Base-by-base conservation (phyloP, 2,113 vertebrate species). In the Micronycteris hirsuta region DNA sequence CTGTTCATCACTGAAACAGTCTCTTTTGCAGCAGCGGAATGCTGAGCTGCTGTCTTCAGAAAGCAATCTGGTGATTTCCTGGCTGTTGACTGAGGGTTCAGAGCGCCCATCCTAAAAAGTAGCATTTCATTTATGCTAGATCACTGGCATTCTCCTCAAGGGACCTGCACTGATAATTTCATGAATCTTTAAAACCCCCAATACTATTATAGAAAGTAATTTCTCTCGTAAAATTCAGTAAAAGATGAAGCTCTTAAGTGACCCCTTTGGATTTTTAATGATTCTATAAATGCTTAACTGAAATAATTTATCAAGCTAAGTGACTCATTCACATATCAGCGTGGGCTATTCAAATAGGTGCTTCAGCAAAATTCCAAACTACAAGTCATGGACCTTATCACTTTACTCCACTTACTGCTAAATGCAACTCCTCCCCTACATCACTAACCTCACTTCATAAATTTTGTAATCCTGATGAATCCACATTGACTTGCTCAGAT, bases 261-360 rank as follows among this genome's bases (percentile, higher is more conserved):
- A 97, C 73, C 88, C 58, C 67, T 90, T 95, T 92, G 82, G 97
- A 96, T 96, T 94, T 95, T 90, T 96, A 97, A 97, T 94, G 93
- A 95, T 89, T 95, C 85, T 43, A 88, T 95, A 92, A 96, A 94
- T 49, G 88, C 65, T 88, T 96, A 78, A 70, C 81, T 95, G 49
- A 97, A 95, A 95, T 95, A 96, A 96, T 96, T 95, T 95, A 91
- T 88, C 97, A 96, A 94, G 33, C 67, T 91, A 97, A 97, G 88
- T 92, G 81, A 95, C 85, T 97, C 89, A 45, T 91, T 95, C 76
- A 77, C 76, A 92, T 26, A 93, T 88, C 58, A 45, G 22, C 76
- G 36, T 54, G 65, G 49, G 56, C 61, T 77, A 92, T 96, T 97
- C 85, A 96, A 86, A 97, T 31, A 95, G 70, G 38, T 87, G 41